Evolutionary conservation across 2,888 invertebrate genomes (phyloP).

Genomic region (Lasioglossum lativentre): DNA sequence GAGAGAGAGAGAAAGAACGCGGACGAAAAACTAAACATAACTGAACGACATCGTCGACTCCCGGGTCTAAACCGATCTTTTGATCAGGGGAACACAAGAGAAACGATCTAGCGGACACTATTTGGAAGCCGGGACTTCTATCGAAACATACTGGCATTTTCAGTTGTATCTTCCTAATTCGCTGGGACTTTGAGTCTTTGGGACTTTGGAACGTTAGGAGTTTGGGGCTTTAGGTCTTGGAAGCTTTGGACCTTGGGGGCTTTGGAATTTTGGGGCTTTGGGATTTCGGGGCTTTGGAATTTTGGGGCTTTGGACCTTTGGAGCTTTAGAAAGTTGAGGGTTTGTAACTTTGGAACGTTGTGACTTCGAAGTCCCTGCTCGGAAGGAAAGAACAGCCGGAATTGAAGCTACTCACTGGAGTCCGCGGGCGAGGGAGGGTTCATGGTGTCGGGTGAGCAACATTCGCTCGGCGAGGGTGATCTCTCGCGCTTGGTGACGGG

Average conservation of each 20-base stretch:
- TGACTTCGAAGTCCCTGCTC: neutral
- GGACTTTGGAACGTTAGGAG: accelerated
- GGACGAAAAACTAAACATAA: neutral
- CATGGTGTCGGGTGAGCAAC: constrained; percentile 95
- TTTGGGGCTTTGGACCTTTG: too few species aligned
- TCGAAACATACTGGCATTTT: neutral
- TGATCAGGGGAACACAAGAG: neutral
- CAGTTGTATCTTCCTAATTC: neutral
- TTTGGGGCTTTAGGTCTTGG: too few species aligned
- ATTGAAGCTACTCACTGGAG: constrained; percentile 89
- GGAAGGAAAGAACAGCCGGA: neutral
- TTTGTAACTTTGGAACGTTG: too few species aligned
- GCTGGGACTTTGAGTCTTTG: neutral
- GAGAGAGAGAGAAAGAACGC: neutral
- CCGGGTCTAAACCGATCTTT: neutral
- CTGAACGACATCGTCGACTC: neutral
- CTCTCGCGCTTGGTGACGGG: constrained; percentile 94
- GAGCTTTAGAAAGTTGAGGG: too few species aligned
- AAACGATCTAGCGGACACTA: neutral
- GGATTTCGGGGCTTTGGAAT: too few species aligned
- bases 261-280: too few species aligned
- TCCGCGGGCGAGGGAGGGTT: constrained; percentile 96
- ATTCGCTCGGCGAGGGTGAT: constrained; percentile 94
- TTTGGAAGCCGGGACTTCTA: neutral
- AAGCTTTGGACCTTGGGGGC: too few species aligned